Conservation (phyloP, 2,113 vertebrate species). For the Oncorhynchus keta region DNA sequence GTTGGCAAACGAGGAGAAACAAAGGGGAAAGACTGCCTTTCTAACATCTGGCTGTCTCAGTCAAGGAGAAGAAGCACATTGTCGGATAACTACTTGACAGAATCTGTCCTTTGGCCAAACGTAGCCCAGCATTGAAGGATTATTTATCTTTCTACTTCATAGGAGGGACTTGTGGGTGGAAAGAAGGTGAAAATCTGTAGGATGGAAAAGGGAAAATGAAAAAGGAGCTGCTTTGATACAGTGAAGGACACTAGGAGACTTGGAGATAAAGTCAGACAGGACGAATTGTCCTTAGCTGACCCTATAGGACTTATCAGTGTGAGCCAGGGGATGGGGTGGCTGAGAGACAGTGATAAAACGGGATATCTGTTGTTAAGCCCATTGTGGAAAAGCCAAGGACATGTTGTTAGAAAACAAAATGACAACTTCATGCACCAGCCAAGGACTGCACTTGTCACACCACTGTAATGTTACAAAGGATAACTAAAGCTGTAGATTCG, state of each 20-base stretch:
- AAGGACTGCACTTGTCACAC: conserved; percentile 31
- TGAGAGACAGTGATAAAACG: conserved; percentile 31
- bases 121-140: conserved; percentile 29
- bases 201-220: conserved; percentile 11
- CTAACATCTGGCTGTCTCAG: conserved; percentile 53
- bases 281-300: conserved; percentile 40
- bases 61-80: conserved; percentile 43
- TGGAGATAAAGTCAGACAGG: conserved; percentile 51
- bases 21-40: conserved; percentile 34
- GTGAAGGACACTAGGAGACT: conserved; percentile 24
- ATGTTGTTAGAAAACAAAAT: conserved; percentile 34
- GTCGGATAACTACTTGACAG: conserved; percentile 61
- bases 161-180: conserved; percentile 10
- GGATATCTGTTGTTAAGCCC: conserved; percentile 25
- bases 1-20: conserved; percentile 34
- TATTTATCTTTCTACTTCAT: conserved; percentile 45
- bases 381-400: conserved; percentile 33
- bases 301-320: conserved; percentile 36
- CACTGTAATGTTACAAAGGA: conserved; percentile 19
- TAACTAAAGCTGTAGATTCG: neutral
- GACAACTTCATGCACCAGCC: conserved; percentile 17
- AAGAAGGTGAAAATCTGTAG: conserved; percentile 4
- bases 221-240: conserved; percentile 42
- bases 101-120: conserved; percentile 48
- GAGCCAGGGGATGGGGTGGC: conserved; percentile 46